Base-by-base conservation (phyloP, 2,113 vertebrate species). In the Nesoenas mayeri region DNA sequence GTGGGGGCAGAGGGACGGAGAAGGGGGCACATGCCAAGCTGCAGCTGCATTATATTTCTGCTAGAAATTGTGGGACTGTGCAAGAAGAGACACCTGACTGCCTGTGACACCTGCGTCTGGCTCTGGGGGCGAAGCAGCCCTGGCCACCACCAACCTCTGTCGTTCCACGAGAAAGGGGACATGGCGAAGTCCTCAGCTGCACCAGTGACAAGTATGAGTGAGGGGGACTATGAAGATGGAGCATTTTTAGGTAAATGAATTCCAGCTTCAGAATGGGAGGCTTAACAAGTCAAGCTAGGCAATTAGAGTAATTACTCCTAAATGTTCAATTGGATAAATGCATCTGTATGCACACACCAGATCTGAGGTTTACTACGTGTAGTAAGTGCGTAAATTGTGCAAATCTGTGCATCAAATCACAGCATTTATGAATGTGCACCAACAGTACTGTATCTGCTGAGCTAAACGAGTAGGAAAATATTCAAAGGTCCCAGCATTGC, bases 241-340 rank as follows among this genome's bases (percentile, higher is more conserved):
- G n/a, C 47, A 17, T 73, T 54, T 79, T 85, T 36, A 79, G 47
- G 79, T 75, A 79, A 77, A 80, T 62, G 0, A 79, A 65, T 83
- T 90, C 79, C 12, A 47, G 72, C 36, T 54, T 91, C 70, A 18
- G 74, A 83, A 82, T 22, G 11, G n/a, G 40, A 96, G 21, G 12
- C 44, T 53, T 81, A 91, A 75, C 26, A 56, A 94, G 36, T 61
- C 50, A 65, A 81, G 71, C 62, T 57, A 69, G 65, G 86, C 77
- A 95, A 81, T 95, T 91, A 91, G 69, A 91, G 31, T 83, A 91
- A 93, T 95, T 91, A 87, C 57, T 28, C 15, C 26, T 64, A 53
- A 91, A 89, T 74, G 75, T 91, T 80, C 71, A 92, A 78, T 95
- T 93, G 80, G 42, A 64, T 36, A 89, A 86, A 84, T 62, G 48